A percentile compares a stretch with the other conserved stretches of the same genome.
phyloP scores from a whole-genome alignment of 2,888 invertebrate species.

The Melanargia galathea region DNA sequence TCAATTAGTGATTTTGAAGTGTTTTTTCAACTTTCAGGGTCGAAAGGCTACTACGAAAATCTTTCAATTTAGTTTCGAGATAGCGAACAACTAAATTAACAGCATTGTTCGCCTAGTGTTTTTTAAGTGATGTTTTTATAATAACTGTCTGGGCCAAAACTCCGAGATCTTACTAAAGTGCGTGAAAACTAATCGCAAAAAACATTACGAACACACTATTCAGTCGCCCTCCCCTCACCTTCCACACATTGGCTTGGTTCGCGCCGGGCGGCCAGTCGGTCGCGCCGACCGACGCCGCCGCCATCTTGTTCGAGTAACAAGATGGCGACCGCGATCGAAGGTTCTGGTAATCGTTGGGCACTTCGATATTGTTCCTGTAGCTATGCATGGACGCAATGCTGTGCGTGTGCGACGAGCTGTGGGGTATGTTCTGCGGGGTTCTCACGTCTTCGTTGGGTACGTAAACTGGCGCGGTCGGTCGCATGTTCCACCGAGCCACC shows the following conservation, averaged over 20 bases:
- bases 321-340: slow-evolving; percentile 79
- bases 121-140: background rate
- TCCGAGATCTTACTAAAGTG: slow-evolving; percentile 72
- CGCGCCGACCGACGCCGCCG: slow-evolving; percentile 74
- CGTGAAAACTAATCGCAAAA: slow-evolving; percentile 45
- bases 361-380: slow-evolving; percentile 77
- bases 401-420: slow-evolving; percentile 76
- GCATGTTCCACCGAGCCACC: slow-evolving; percentile 69
- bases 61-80: too few species aligned
- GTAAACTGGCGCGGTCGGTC: slow-evolving; percentile 79
- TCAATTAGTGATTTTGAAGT: too few species aligned
- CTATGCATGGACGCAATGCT: slow-evolving; percentile 81
- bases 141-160: too few species aligned
- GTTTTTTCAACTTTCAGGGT: too few species aligned
- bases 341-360: slow-evolving; percentile 78
- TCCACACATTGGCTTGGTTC: slow-evolving; percentile 72
- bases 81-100: too few species aligned
- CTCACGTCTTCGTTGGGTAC: slow-evolving; percentile 71
- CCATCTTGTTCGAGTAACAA: slow-evolving; percentile 80
- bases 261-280: slow-evolving; percentile 78
- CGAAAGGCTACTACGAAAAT: too few species aligned
- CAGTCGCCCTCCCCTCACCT: slow-evolving; percentile 81
- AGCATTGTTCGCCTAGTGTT: background rate
- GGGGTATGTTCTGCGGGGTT: slow-evolving; percentile 74
- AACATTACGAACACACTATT: slow-evolving; percentile 51